Percentiles rank a stretch among this genome's conserved stretches.
Conservation (phyloP, 2,888 invertebrate genomes). For the Leucozona laternaria region DNA sequence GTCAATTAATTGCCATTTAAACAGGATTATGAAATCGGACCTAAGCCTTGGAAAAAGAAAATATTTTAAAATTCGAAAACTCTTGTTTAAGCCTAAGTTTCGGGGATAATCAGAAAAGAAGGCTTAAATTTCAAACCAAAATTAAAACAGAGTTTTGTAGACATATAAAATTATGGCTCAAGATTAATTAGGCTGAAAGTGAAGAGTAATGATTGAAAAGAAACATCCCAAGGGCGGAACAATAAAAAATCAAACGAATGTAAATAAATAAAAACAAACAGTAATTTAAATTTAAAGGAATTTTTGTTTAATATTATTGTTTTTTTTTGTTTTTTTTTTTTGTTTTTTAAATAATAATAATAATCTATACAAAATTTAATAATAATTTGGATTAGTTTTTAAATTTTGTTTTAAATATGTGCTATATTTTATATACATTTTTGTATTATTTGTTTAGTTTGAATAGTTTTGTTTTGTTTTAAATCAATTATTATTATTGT, state of each 20-base stretch:
- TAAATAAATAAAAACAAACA: constrained; percentile 26
- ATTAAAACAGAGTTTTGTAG: too few species aligned
- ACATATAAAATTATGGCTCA: too few species aligned
- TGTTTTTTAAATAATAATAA: constrained; percentile 40
- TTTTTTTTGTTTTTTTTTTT: constrained; percentile 32
- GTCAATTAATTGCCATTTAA: too few species aligned
- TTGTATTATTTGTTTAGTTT: constrained; percentile 44
- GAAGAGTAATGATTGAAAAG: too few species aligned
- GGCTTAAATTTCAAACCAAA: background rate
- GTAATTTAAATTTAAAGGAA: constrained; percentile 32
- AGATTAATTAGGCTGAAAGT: too few species aligned
- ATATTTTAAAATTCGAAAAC: too few species aligned
- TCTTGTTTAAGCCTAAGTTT: too few species aligned
- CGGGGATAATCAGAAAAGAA: too few species aligned
- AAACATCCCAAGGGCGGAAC: background rate
- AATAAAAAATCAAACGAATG: constrained; percentile 5
- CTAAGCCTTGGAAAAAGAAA: too few species aligned
- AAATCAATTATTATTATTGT: constrained; percentile 43
- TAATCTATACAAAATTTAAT: constrained; percentile 63
- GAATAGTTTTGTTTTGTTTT: constrained; percentile 26
- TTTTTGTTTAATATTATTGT: constrained; percentile 47
- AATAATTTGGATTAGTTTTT: constrained; percentile 56
- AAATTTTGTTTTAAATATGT: constrained; percentile 61
- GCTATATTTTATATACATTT: constrained; percentile 37
- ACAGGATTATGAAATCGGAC: too few species aligned